Evolutionary conservation across 2,797 vertebrate genomes (phyloP).

Genomic region (Mionectes olivaceus): DNA sequence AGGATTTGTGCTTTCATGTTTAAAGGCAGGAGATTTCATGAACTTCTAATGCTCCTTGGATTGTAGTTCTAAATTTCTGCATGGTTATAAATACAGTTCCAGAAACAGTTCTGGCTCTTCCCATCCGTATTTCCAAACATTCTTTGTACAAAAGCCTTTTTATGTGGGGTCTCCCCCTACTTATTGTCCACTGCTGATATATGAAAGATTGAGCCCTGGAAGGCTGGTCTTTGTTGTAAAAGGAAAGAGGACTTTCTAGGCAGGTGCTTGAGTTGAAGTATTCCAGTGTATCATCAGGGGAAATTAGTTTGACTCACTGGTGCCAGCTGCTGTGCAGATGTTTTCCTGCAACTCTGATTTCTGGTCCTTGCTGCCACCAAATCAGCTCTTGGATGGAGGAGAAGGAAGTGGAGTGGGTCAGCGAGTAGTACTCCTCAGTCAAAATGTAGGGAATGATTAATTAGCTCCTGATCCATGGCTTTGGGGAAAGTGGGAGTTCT

Average conservation of each 20-base stretch:
- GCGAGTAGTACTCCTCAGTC: background rate
- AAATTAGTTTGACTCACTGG: background rate
- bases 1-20: background rate
- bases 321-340: background rate
- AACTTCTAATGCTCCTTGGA: background rate
- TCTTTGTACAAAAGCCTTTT: background rate
- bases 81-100: rapidly evolving
- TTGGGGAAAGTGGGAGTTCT: background rate
- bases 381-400: background rate
- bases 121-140: background rate
- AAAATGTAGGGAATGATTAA: background rate
- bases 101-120: background rate
- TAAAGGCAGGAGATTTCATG: background rate
- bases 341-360: background rate
- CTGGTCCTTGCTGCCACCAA: background rate
- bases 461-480: background rate
- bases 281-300: background rate
- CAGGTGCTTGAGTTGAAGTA: background rate
- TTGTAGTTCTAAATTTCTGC: rapidly evolving
- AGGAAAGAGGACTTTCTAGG: background rate
- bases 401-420: background rate
- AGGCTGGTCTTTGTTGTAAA: background rate
- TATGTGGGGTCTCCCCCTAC: background rate
- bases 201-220: background rate
- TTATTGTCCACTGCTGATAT: background rate